These are phyloP conservation scores for Pristionchus maxplancki DNA, from an alignment of 2,888 invertebrate species.

Conservation along the genomic window DNA sequence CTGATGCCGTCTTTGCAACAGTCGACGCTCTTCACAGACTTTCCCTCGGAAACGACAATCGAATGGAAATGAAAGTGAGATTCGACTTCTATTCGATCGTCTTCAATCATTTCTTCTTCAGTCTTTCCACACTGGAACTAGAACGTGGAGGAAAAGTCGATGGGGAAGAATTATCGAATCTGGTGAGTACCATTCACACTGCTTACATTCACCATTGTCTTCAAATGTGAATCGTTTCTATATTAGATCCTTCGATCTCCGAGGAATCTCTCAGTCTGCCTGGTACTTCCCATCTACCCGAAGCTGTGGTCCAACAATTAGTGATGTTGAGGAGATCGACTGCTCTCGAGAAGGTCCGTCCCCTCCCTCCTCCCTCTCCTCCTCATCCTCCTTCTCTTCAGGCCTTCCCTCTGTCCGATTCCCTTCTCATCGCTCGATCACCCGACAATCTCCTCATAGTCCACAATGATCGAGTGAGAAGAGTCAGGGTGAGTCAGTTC, in stretches of 20 bases:
- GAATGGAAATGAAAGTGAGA: not conserved
- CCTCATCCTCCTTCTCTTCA: not conserved
- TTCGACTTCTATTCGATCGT: not conserved
- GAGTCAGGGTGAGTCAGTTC: conserved; percentile 1
- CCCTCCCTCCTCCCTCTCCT: not conserved
- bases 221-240: not conserved
- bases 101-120: not conserved
- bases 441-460: conserved; percentile 13
- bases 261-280: conserved; percentile 18
- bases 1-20: conserved; percentile 1
- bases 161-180: not conserved
- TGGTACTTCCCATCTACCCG: conserved; percentile 33
- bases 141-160: not conserved
- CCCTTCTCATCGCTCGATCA: conserved; percentile 22
- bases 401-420: not conserved
- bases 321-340: conserved; percentile 44
- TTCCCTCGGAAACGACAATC: not conserved
- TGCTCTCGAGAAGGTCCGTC: conserved; percentile 37
- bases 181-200: not conserved
- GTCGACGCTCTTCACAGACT: not conserved
- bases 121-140: not conserved
- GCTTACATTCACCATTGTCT: not conserved
- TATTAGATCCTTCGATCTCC: not conserved
- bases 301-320: conserved; percentile 32
- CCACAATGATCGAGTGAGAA: not conserved